Percentiles rank a stretch among this genome's conserved stretches.
These are phyloP conservation scores for Onchidella celtica DNA, from an alignment of 2,888 invertebrate species.

Conservation along the genomic window DNA sequence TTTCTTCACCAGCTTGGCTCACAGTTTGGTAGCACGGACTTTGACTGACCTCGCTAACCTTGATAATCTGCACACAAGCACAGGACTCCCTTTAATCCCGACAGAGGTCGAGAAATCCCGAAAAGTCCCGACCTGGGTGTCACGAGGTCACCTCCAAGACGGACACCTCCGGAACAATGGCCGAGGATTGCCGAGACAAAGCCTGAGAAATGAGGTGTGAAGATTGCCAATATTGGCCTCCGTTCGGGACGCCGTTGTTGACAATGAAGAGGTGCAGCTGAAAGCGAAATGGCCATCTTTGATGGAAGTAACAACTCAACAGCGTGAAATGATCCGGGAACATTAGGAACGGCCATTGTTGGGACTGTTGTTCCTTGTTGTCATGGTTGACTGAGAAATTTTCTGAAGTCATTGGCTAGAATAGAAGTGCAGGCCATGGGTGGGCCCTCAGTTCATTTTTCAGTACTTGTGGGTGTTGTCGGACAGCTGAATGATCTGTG, in stretches of 20 bases:
- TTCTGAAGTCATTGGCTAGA: too few relatives aligned
- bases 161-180: constrained; percentile 24
- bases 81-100: constrained; percentile 11
- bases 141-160: neutral
- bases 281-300: neutral
- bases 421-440: too few relatives aligned
- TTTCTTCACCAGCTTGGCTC: too few relatives aligned
- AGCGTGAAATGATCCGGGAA: too few relatives aligned
- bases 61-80: constrained; percentile 3
- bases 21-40: too few relatives aligned
- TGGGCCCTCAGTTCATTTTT: too few relatives aligned
- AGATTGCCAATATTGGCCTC: neutral
- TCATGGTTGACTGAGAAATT: too few relatives aligned
- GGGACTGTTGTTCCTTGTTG: too few relatives aligned
- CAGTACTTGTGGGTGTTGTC: too few relatives aligned
- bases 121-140: constrained; percentile 18
- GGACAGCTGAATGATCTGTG: too few relatives aligned
- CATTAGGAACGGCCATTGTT: too few relatives aligned
- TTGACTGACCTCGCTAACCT: constrained; percentile 15
- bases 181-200: constrained; percentile 22
- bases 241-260: neutral
- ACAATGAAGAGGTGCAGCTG: neutral
- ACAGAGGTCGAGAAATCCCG: neutral
- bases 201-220: constrained; percentile 17
- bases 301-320: too few relatives aligned